Evolutionary conservation across 2,113 vertebrate species (phyloP).

Genomic region (Actenoides lindsayi): DNA sequence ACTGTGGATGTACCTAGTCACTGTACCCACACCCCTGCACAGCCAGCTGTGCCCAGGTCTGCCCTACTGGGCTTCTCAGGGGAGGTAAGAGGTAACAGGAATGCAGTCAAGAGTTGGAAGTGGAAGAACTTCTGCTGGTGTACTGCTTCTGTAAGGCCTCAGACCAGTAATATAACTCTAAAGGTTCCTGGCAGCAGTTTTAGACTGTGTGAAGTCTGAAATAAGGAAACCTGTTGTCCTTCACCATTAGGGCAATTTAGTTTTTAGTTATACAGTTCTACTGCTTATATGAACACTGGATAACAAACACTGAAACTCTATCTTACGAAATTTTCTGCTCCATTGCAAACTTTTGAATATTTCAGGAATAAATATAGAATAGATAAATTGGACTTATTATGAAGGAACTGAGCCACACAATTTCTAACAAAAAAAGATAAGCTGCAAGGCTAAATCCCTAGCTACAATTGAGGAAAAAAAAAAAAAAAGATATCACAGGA

Average conservation of each 20-base stretch:
- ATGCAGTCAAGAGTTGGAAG: not conserved
- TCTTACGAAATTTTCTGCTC: not conserved
- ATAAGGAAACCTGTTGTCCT: not conserved
- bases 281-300: not conserved
- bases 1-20: not conserved
- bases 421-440: not conserved
- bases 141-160: not conserved
- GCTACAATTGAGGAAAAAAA: not conserved
- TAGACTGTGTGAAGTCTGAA: not conserved
- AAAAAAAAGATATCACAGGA: not conserved
- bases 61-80: no score
- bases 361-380: not conserved
- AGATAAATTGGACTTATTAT: not conserved
- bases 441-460: not conserved
- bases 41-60: not conserved
- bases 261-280: not conserved
- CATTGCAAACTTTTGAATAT: not conserved
- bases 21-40: not conserved
- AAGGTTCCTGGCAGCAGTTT: not conserved
- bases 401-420: not conserved
- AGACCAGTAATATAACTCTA: not conserved
- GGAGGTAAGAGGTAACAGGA: not conserved
- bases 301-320: not conserved
- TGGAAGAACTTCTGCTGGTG: not conserved
- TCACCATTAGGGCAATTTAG: not conserved